Evolutionary conservation across 2,888 invertebrate genomes (phyloP).

Genomic region (Galerucella pusilla): DNA sequence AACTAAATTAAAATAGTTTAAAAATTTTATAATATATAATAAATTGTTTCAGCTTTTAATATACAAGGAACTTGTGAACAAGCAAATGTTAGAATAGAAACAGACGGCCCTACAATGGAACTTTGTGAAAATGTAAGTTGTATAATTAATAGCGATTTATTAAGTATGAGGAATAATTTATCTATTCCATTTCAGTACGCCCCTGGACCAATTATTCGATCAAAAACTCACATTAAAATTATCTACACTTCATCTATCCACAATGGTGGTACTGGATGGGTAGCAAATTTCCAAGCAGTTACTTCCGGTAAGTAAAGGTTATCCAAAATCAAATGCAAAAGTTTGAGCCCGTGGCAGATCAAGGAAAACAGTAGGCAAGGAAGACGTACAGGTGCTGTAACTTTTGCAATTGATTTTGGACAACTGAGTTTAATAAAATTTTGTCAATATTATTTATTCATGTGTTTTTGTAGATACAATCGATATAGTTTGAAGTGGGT

Average conservation of each 20-base stretch:
- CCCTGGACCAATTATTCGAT: conserved; percentile 48
- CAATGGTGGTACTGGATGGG: conserved; percentile 55
- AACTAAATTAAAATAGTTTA: not conserved
- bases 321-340: too few species aligned
- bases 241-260: conserved; percentile 51
- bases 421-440: not conserved
- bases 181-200: conserved; percentile 39
- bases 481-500: conserved; percentile 18
- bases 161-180: not conserved
- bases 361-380: too few species aligned
- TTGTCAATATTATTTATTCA: not conserved
- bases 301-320: conserved; percentile 32
- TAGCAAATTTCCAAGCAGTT: conserved; percentile 50
- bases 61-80: conserved; percentile 70
- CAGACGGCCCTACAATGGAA: conserved; percentile 49
- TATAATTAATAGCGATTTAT: not conserved
- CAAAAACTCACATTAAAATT: conserved; percentile 46
- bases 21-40: too few species aligned
- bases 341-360: too few species aligned
- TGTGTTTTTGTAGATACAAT: conserved; percentile 31
- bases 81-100: conserved; percentile 73
- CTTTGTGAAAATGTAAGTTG: conserved; percentile 66
- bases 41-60: conserved; percentile 69
- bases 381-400: too few species aligned
- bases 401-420: too few species aligned